Base-by-base conservation (phyloP, 2,113 vertebrate genomes). In the Saguinus midas region DNA sequence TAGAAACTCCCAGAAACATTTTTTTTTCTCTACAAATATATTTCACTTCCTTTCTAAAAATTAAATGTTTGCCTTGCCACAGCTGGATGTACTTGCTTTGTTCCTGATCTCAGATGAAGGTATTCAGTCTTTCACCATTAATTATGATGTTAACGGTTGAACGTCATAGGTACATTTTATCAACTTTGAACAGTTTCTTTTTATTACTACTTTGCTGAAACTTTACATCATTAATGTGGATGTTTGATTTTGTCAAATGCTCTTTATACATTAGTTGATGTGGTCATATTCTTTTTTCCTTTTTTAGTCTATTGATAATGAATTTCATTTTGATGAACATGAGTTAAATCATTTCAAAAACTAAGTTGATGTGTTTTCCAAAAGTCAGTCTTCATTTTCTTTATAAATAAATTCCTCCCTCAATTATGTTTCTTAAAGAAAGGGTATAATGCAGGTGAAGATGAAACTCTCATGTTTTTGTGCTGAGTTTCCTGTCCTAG, bases 381-480 rank as follows among this genome's bases (percentile, higher is more conserved):
- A 13, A 66, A 21, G 14, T 35, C 3, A 57, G 16, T 79, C 70
- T 80, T 79, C 32, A 32, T 86, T 58, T 35, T 35, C 6, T 43
- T 72, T 14, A 27, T 37, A 79, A 78, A 58, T 23, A 12, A 29
- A 6, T 13, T 6, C 6, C 14, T 70, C 1, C 10, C 4, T 12
- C 21, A 87, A 7, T 32, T 58, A 29, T n/a, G 16, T 29, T 64
- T 32, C 43, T 52, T 83, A 83, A 52, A 61, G 35, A 72, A 87
- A 45, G 3, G 3, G 7, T 23, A 32, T 21, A 14, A 14, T 27
- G 27, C 8, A 21, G 17, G 7, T 48, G 45, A 50, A 43, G 29
- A 68, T 25, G 0, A 35, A 52, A 7, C 11, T 50, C 16, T 72
- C 13, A 14, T 1, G 35, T 29, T 35, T 9, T 14, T n/a, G 1